Base-by-base conservation (phyloP, 64 coral and sea anemone species). In the Montipora capricornis region DNA sequence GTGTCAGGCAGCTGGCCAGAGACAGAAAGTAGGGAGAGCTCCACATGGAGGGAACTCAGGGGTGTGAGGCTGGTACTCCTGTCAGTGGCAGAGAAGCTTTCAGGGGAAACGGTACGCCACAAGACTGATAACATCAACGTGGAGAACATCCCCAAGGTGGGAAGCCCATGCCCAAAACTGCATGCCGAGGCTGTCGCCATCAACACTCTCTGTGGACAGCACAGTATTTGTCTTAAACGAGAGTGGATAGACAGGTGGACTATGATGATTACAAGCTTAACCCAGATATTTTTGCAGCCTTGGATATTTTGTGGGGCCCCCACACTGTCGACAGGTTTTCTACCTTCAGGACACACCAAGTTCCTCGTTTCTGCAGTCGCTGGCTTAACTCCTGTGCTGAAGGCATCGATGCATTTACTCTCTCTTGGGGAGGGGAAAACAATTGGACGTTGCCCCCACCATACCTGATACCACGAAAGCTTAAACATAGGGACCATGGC, bases 371-470 rank as follows among this genome's bases (percentile, higher is more conserved):
- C 70, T 70, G 75, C 45, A 91, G 89, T 47, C 13, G 19, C 14
- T 78, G 44, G 50, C 69, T 16, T 4, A 92, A 84, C 49, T 80
- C 79, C 47, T 26, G 26, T 26, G 26, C 26, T 26, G 26, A 26
- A 26, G 26, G 26, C 26, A 26, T 26, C 26, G 26, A 85, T 76
- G 81, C 68, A 9, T 90, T 90, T 59, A 90, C 60, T 48, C 75
- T 90, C 13, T 80, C 8, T 8, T 90, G 89, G 89, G 14, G 75
- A 16, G n/a, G 69, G 20, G 62, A 91, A 45, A 91, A 91, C 78
- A 91, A 71, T 14, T 91, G 89, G 89, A 67, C 74, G 47, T 82
- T 82, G 55, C 89, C 77, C 48, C 89, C 89, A 80, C 89, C 89
- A 44, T 71, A 64, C 50, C 60, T 91, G 26, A 73, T 91, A 22